Base-by-base conservation (phyloP, 35 echinoderm and acorn worm genomes). In the Holothuria glaberrima region DNA sequence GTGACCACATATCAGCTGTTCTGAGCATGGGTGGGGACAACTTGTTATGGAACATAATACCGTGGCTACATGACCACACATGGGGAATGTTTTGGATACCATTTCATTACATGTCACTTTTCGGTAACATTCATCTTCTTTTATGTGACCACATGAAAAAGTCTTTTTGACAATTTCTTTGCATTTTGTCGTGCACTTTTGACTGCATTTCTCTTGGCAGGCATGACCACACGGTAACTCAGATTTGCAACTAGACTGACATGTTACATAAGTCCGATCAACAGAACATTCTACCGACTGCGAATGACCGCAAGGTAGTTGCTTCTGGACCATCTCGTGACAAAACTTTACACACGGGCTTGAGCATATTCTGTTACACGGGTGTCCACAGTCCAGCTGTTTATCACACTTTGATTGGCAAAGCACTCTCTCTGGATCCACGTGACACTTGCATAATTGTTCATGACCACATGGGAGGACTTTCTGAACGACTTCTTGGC, bases 161-260 rank as follows among this genome's bases (percentile, higher is more conserved):
- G 50, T 54, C 12, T 14, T 54, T 54, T 12, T 54, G 12, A 54
- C 50, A 12, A 54, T 54, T 54, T 54, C 50, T 54, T 5, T 54
- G 50, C 50, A 54, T 54, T 12, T 17, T 54, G 50, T 54, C 5
- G 50, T 54, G 13, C 50, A 54, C 1, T 0, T 54, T 54, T 54
- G 50, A 54, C 26, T n/a, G 30, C 92, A 94, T 33, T 65, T 62
- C 26, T 63, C 82, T 58, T 63, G 30, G 30, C 89, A 86, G n/a
- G 57, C 16, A 36, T 97, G 91, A 21, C 94, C 94, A 71, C 91
- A 95, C 14, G 29, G 20, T 25, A 94, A 59, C 35, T 66, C 18
- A 21, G n/a, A 61, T 34, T 71, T 22, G 54, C 93, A 94, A 14
- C 30, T 57, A 1, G 45, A 59, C 17, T 62, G 61, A 26, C 92